These are phyloP conservation scores for Oceanites oceanicus DNA, from an alignment of 2,113 vertebrate species.

Conservation along the genomic window DNA sequence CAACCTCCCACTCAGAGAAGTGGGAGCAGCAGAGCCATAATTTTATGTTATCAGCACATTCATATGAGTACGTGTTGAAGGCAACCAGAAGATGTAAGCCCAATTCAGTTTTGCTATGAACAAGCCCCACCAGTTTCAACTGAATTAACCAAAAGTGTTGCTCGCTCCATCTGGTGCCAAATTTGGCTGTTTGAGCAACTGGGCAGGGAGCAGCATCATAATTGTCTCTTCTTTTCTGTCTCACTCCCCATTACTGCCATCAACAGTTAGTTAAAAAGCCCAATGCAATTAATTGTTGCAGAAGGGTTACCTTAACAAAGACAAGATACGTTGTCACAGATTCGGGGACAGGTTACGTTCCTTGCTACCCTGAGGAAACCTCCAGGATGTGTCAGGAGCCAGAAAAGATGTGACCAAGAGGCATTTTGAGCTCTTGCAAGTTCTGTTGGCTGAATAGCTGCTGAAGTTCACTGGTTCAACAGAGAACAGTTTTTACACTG, in stretches of 20 bases:
- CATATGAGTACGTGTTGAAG: not conserved
- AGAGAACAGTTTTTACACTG: not conserved
- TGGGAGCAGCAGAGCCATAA: not conserved
- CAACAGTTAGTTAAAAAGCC: not conserved
- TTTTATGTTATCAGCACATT: not conserved
- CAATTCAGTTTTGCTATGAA: not conserved
- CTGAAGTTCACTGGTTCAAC: not conserved
- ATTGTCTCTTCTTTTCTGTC: not conserved
- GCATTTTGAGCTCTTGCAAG: not conserved
- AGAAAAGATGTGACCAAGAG: not conserved
- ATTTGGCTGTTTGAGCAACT: not conserved
- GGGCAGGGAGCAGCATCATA: not conserved
- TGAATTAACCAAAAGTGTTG: not conserved
- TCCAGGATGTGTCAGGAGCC: not conserved
- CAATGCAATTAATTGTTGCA: not conserved
- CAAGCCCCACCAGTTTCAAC: not conserved
- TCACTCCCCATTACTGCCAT: not conserved
- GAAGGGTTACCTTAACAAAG: not conserved
- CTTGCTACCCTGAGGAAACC: not conserved
- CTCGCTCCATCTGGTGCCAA: rapidly evolving
- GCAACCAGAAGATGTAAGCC: not conserved
- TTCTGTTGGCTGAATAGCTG: not conserved
- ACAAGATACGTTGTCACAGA: too few relatives aligned
- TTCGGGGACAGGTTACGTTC: not conserved
- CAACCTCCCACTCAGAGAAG: not conserved